Evolutionary conservation across 2,113 vertebrate species (phyloP), one percentile per base, ranked within the genome.

Genomic region (Monopterus albus): DNA sequence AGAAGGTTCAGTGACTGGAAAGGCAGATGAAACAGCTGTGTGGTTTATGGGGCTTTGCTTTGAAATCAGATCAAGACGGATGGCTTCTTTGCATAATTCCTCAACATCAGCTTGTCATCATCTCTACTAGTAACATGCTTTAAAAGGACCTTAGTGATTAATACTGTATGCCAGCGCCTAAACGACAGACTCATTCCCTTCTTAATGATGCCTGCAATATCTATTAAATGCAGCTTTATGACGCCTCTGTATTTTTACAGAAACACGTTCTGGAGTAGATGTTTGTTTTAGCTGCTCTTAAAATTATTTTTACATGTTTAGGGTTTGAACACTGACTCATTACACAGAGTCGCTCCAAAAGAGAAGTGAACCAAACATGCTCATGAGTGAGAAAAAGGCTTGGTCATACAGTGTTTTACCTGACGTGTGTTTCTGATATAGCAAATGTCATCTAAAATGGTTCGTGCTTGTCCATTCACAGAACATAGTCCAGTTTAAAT

Each of bases 41-140:
- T 91, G 78, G 93, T 95, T 95, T 93, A 95, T 88, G 87, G 88
- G 89, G 92, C 93, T 79, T 92, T 92, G 91, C 93, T 96, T 94
- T 90, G 88, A 95, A 95, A 95, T 93, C 86, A 93, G 94, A 96
- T 95, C 94, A 95, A 95, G 94, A 96, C 85, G 86, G 89, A 95
- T 95, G 93, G 87, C 86, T 93, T 91, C 61, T 85, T 91, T 91
- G 92, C 58, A 75, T 90, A 91, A 96, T 96, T 95, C 91, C 91
- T 96, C 95, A 95, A 94, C 94, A 94, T 96, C 95, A 94, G 92
- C 90, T 94, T 96, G 95, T 95, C 94, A 93, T 78, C 91, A 89
- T 86, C 93, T 90, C 93, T 92, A 94, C 96, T 95, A 95, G 91
- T 90, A 89, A 93, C 91, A 93, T 92, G 91, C 91, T 96, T 95